Evolutionary conservation across 2,797 vertebrate genomes (phyloP).

Genomic region (Manis crassicaudata): DNA sequence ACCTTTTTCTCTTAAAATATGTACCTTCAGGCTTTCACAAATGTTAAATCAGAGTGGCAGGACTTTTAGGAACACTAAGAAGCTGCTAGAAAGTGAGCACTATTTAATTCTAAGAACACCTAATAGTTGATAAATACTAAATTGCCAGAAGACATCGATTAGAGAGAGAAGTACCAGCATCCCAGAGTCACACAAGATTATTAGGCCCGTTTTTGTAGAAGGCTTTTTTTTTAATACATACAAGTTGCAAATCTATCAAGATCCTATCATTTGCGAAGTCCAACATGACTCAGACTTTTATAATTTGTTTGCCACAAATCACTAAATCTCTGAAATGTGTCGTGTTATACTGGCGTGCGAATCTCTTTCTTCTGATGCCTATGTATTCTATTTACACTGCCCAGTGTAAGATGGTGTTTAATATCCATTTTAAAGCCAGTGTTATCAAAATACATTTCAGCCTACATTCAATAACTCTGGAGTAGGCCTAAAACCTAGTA

Average conservation of each 20-base stretch:
- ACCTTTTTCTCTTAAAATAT: background rate
- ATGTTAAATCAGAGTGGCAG: constrained; percentile 29
- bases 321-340: background rate
- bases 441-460: constrained; percentile 71
- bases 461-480: constrained; percentile 62
- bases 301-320: constrained; percentile 46
- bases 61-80: background rate
- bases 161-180: background rate
- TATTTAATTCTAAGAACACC: constrained; percentile 32
- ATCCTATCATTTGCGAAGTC: background rate
- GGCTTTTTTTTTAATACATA: constrained; percentile 8
- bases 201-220: constrained; percentile 42
- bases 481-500: constrained; percentile 59
- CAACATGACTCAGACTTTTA: background rate
- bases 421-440: constrained; percentile 57
- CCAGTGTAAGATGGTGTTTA: constrained; percentile 37
- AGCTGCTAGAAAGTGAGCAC: background rate
- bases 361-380: constrained; percentile 17
- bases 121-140: constrained; percentile 22
- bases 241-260: constrained; percentile 35
- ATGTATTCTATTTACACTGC: constrained; percentile 33
- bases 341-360: background rate
- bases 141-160: background rate
- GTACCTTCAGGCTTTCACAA: background rate
- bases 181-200: background rate